Evolutionary conservation across 1,140 invertebrate species (phyloP), one percentile per base, ranked within the genome.

Genomic region (Microplitis demolitor): DNA sequence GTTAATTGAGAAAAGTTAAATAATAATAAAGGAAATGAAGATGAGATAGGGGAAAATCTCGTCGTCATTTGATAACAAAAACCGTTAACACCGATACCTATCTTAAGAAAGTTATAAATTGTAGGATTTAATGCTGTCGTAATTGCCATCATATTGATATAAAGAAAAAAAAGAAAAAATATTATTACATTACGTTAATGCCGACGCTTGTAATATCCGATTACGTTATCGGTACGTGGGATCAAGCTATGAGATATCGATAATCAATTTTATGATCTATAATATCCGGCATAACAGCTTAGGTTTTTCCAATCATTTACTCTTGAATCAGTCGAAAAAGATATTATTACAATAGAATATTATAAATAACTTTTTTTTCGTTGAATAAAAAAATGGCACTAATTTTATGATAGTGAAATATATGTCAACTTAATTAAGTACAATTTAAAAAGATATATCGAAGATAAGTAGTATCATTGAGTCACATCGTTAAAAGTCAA

Each of bases 71-170:
- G 53, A 66, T 72, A 66, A 66, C 45, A 63, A 58, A 45, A 72
- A 68, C 68, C 51, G 69, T 73, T 77, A 71, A 72, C 66, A 35
- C 66, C 39, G 78, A 80, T 81, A 79, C 63, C 50, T 54, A 79
- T 79, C 68, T 75, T 73, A 70, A 73, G 39, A 45, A 72, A 62
- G 76, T 75, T 69, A 74, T 80, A 77, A 79, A 79, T 78, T 64
- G 67, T 73, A 71, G 70, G 53, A 66, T 71, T 62, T 68, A 77
- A 80, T 79, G 77, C 71, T 69, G 66, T 60, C 66, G 74, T 74
- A 79, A 78, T 77, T 79, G 76, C 64, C 63, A 67, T 77, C 50
- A 62, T 60, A 64, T 34, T 68, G 66, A 63, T 64, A 61, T 37
- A 24, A n/a, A 54, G 16, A 64, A 71, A 39, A 68, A 68, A 72